Percentiles rank a stretch among this genome's conserved stretches.
Evolutionary conservation across 2,797 vertebrate genomes (phyloP).

Genomic region (Sphenodon punctatus): DNA sequence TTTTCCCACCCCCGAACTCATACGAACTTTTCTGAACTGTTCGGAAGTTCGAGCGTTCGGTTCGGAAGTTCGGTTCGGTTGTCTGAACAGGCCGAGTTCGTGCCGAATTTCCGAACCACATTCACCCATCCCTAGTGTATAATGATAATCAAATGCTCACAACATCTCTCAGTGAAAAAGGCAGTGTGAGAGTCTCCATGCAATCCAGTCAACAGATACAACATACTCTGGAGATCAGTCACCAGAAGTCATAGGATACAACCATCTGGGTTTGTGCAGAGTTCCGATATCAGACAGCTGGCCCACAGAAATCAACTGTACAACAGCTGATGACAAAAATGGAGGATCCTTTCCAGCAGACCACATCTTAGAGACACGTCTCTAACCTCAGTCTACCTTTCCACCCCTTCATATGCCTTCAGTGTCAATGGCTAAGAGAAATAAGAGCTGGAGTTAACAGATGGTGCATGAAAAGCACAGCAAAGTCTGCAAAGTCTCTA

Average conservation of each 20-base stretch:
- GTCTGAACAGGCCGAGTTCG: no score
- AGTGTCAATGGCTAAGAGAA: neutral
- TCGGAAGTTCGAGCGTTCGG: no score
- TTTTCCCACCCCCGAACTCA: no score
- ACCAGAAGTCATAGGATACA: fast-evolving
- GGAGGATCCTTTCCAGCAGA: neutral
- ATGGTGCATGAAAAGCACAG: neutral
- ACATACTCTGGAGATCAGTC: neutral
- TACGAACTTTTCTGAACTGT: no score
- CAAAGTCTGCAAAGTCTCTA: neutral
- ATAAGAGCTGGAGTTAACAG: neutral
- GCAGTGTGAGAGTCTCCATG: no score
- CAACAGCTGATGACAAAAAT: neutral
- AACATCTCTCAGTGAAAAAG: no score
- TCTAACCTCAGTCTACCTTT: neutral
- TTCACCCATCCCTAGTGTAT: no score
- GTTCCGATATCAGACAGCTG: neutral
- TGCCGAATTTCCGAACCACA: no score
- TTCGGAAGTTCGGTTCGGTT: no score
- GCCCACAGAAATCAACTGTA: fast-evolving
- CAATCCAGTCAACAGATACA: fast-evolving
- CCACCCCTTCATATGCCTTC: neutral
- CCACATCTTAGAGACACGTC: neutral
- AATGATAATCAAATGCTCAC: no score
- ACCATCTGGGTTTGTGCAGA: neutral